phyloP scores from a whole-genome alignment of 2,888 invertebrate species.

The Rhagonycha lutea region DNA sequence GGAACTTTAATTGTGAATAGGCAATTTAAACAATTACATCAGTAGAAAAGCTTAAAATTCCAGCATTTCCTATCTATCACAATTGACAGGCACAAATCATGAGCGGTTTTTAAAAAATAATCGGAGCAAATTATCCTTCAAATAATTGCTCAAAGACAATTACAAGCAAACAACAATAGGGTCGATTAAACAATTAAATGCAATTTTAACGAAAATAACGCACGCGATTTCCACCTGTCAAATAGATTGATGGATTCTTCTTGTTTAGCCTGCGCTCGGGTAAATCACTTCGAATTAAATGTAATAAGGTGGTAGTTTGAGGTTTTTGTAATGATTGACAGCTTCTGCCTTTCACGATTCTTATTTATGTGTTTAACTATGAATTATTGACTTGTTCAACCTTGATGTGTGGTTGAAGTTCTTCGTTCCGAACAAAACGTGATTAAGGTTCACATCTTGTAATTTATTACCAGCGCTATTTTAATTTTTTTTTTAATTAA shows the following conservation, averaged over 20 bases:
- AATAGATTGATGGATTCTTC: conserved; percentile 48
- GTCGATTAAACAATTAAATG: conserved; percentile 54
- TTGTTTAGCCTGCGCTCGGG: conserved; percentile 6
- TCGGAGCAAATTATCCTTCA: conserved; percentile 43
- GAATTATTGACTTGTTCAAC: conserved; percentile 22
- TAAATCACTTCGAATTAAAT: conserved; percentile 32
- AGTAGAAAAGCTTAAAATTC: conserved; percentile 16
- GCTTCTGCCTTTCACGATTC: conserved; percentile 45
- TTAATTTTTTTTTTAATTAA: neutral
- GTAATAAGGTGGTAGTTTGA: conserved; percentile 38
- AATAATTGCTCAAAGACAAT: conserved; percentile 32
- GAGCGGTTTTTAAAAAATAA: conserved; percentile 43
- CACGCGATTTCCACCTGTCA: conserved; percentile 53
- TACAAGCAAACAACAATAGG: conserved; percentile 46
- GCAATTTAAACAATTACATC: conserved; percentile 23
- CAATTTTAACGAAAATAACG: conserved; percentile 47
- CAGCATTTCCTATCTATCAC: conserved; percentile 51
- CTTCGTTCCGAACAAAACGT: neutral
- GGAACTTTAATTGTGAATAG: conserved; percentile 3
- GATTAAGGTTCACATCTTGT: neutral
- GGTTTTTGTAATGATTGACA: conserved; percentile 50
- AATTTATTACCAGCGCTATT: neutral
- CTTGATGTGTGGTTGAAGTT: conserved; percentile 10
- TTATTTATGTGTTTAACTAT: conserved; percentile 45
- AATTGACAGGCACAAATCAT: conserved; percentile 52